phyloP scores from a whole-genome alignment of 1,140 invertebrate species.

The Dysdera silvatica region DNA sequence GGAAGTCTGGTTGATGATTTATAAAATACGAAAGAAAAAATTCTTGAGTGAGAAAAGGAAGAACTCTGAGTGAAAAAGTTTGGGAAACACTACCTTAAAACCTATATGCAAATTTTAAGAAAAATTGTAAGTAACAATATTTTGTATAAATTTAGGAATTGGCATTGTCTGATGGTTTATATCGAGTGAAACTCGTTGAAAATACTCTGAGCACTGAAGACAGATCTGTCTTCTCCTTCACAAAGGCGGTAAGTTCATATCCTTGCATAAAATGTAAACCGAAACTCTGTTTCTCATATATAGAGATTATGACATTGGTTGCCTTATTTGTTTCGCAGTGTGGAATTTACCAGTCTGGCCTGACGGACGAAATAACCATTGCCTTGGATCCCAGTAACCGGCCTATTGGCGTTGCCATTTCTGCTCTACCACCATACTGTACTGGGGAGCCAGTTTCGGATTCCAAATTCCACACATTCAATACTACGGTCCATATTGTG shows the following conservation, averaged over 20 bases:
- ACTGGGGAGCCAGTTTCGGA: slow-evolving; percentile 9
- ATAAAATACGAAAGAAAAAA: too few relatives aligned
- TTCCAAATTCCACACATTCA: slow-evolving; percentile 50
- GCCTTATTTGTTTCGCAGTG: slow-evolving; percentile 48
- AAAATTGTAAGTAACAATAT: too few relatives aligned
- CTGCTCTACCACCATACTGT: slow-evolving; percentile 36
- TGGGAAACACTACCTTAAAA: too few relatives aligned
- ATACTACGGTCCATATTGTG: slow-evolving; percentile 62
- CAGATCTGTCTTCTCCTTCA: slow-evolving; percentile 61
- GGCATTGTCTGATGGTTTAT: slow-evolving; percentile 61
- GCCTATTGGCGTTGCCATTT: slow-evolving; percentile 58
- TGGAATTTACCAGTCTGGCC: slow-evolving; percentile 53
- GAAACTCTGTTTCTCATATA: neutral
- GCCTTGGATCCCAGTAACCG: slow-evolving; percentile 62
- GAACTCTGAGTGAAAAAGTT: too few relatives aligned
- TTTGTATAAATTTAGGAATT: slow-evolving; percentile 51
- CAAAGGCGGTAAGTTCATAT: slow-evolving; percentile 60
- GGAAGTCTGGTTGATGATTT: too few relatives aligned
- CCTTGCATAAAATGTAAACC: neutral
- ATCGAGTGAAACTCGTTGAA: slow-evolving; percentile 61
- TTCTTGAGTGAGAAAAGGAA: too few relatives aligned
- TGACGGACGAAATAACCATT: slow-evolving; percentile 62
- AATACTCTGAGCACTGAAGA: slow-evolving; percentile 57
- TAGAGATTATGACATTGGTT: neutral
- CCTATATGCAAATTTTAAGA: too few relatives aligned